Base-by-base conservation (phyloP, 35 echinoderm and acorn worm species). In the Chiridota heheva region DNA sequence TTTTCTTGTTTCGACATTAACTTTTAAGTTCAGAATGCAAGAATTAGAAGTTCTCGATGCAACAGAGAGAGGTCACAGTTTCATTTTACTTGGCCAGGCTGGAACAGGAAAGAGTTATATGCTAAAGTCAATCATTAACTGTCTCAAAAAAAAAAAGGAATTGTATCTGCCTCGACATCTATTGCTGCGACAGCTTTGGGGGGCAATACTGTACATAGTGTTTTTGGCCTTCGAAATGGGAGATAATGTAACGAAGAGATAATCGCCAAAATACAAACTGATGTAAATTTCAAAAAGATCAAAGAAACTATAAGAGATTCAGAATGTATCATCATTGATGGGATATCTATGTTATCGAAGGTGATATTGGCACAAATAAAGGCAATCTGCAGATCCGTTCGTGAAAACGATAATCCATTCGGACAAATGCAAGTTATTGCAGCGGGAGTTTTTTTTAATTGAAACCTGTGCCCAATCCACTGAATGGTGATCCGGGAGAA, bases 401-500 rank as follows among this genome's bases (percentile, higher is more conserved):
- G 70, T 7, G 42, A 30, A 5, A 30, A 7, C 7, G 20, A 40
- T 47, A 16, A 22, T 5, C 42, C 70, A 24, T 74, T 46, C 36
- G 70, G 42, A 10, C 41, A 28, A 7, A 74, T 47, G 5, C 42
- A 47, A 3, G 41, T 74, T 15, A 46, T 74, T 1, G 15, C 28
- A 15, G 70, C 70, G 18, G 70, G 70, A 7, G 70, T 47, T 28
- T 74, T 74, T 26, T 74, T 17, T 51, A 74, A 47, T 45, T 74
- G 7, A 74, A 27, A 74, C 70, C 70, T 24, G 70, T 74, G 16
- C 70, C 70, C 15, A 74, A 74, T 70, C 15, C 67, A 12, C 18
- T 42, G 42, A 40, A 40, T 40, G 67, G 67, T 40, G 67, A 70
- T 42, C 13, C 13, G 30, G 67, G 67, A 15, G 67, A 70, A 40